These are phyloP conservation scores for Ahaetulla prasina DNA, from an alignment of 2,113 vertebrate species.

Conservation along the genomic window DNA sequence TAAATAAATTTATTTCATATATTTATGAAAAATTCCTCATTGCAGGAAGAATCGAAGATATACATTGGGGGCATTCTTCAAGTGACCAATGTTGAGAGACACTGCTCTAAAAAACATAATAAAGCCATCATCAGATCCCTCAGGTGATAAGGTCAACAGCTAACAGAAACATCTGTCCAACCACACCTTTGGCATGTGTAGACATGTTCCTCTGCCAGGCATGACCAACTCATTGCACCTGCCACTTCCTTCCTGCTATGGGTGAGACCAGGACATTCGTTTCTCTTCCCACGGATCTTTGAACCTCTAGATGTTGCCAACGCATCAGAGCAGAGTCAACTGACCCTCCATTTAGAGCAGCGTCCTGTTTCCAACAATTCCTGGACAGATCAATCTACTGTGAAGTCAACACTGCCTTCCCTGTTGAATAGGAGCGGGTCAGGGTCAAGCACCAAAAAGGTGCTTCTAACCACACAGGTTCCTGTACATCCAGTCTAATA, in stretches of 20 bases:
- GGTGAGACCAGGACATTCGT: background rate
- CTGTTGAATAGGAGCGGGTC: background rate
- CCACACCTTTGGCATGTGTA: background rate
- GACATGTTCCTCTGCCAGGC: background rate
- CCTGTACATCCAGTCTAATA: background rate
- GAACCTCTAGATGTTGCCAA: background rate
- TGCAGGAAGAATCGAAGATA: background rate
- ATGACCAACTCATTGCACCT: background rate
- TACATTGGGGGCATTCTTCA: background rate
- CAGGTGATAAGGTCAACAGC: rapidly evolving
- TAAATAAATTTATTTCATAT: background rate
- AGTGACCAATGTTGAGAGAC: background rate
- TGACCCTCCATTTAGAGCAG: background rate
- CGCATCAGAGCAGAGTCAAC: too few species aligned
- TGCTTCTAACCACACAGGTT: background rate
- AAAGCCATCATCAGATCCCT: background rate
- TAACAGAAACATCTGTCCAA: background rate
- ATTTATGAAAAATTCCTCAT: background rate
- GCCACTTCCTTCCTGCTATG: background rate
- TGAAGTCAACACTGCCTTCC: background rate
- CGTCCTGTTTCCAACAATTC: background rate
- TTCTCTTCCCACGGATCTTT: background rate
- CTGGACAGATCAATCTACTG: background rate
- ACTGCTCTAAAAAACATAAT: background rate
- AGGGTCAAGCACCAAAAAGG: background rate